These are phyloP conservation scores for Nothoprocta pentlandii DNA, from an alignment of 2,113 vertebrate genomes.

Conservation along the genomic window DNA sequence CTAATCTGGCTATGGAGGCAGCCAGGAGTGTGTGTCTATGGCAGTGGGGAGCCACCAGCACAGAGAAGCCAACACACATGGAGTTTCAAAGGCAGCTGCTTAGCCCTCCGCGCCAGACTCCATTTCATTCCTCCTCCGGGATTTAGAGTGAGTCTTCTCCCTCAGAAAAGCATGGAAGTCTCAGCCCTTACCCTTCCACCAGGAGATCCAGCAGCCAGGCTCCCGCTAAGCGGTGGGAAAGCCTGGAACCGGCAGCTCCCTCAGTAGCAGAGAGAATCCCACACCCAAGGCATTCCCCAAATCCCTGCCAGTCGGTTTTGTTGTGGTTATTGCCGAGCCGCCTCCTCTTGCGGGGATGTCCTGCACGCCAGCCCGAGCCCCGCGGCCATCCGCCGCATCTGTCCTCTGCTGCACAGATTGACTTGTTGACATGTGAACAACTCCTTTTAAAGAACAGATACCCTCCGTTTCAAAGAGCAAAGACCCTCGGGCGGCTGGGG, in stretches of 20 bases:
- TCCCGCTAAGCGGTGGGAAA: not conserved
- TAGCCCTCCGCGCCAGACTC: not conserved
- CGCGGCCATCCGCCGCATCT: not conserved
- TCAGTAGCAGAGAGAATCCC: slow-evolving; percentile 23
- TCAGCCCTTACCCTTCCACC: not conserved
- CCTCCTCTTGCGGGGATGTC: not conserved
- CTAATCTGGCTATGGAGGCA: not conserved
- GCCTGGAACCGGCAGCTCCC: slow-evolving; percentile 4
- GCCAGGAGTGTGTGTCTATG: not conserved
- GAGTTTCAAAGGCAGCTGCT: not conserved
- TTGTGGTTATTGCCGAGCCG: slow-evolving; percentile 27
- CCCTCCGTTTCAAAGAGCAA: slow-evolving; percentile 20
- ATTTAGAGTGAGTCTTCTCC: not conserved
- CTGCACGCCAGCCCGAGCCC: slow-evolving; percentile 2
- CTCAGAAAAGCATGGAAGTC: not conserved
- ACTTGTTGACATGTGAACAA: slow-evolving; percentile 65
- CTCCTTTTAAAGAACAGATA: slow-evolving; percentile 50
- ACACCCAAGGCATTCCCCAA: not conserved
- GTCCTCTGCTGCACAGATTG: not conserved
- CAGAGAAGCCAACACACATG: not conserved
- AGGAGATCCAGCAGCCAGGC: slow-evolving; percentile 1
- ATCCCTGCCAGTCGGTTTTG: not conserved
- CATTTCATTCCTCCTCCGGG: not conserved
- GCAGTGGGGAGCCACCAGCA: not conserved
- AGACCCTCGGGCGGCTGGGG: slow-evolving; percentile 17